These are phyloP conservation scores for Myrmophylax atrothorax DNA, from an alignment of 2,113 vertebrate genomes.

Conservation along the genomic window DNA sequence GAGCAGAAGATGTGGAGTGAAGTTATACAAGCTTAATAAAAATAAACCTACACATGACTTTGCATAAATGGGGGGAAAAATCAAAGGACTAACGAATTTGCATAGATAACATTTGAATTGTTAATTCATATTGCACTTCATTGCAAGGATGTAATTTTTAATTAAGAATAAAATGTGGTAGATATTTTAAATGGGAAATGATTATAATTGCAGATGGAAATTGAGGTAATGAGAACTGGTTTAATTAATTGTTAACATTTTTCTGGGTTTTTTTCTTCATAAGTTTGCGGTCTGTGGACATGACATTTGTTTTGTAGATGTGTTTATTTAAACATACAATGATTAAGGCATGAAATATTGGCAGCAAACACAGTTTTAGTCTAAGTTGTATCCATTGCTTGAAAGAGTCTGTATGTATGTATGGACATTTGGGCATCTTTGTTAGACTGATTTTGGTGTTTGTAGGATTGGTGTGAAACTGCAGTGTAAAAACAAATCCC, in stretches of 20 bases:
- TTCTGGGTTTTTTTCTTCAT: not conserved
- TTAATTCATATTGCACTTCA: slow-evolving; percentile 72
- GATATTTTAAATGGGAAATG: slow-evolving; percentile 76
- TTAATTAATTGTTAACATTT: slow-evolving; percentile 73
- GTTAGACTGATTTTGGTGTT: not conserved
- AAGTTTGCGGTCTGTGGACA: not conserved
- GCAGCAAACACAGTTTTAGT: not conserved
- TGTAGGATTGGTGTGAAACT: not conserved
- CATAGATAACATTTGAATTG: slow-evolving; percentile 73
- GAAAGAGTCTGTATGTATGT: not conserved
- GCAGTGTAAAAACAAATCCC: not conserved
- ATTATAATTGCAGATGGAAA: slow-evolving; percentile 80
- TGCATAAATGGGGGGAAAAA: slow-evolving; percentile 36
- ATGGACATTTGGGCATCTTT: not conserved
- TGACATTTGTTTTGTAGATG: not conserved
- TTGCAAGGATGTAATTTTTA: slow-evolving; percentile 77
- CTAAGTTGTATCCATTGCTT: not conserved
- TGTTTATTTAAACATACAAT: not conserved
- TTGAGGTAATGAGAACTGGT: slow-evolving; percentile 69
- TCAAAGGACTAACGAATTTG: slow-evolving; percentile 61
- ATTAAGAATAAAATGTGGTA: slow-evolving; percentile 76
- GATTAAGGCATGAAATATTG: not conserved
- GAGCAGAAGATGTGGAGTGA: not conserved
- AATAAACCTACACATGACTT: slow-evolving; percentile 63
- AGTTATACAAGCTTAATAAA: slow-evolving; percentile 59